These are phyloP conservation scores for Rhizomys pruinosus DNA, from an alignment of 2,113 vertebrate genomes.

Conservation along the genomic window DNA sequence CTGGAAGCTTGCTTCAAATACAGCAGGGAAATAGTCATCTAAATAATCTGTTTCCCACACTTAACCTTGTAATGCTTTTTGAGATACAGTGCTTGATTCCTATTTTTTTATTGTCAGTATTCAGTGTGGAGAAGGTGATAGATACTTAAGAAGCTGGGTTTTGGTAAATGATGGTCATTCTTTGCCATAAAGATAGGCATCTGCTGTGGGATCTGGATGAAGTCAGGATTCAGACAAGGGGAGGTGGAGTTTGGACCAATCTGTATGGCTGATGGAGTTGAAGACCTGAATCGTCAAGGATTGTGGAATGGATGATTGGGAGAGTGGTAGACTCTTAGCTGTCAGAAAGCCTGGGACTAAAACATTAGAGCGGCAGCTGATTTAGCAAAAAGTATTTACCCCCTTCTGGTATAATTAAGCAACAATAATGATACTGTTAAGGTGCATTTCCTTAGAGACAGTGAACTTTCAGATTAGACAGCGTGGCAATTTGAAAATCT, in stretches of 20 bases:
- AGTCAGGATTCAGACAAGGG: background rate
- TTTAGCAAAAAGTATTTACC: constrained; percentile 51
- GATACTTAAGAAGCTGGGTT: background rate
- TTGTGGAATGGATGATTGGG: constrained; percentile 42
- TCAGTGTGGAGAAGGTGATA: background rate
- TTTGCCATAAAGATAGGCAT: background rate
- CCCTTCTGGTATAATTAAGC: constrained; percentile 47
- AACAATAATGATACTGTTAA: constrained; percentile 48
- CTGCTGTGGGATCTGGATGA: constrained; percentile 11
- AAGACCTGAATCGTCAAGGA: constrained; percentile 46
- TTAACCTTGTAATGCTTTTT: background rate
- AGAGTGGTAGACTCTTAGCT: constrained; percentile 45
- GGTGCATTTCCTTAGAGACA: constrained; percentile 3
- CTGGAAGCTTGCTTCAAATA: background rate
- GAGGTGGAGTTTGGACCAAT: constrained; percentile 25
- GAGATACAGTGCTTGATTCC: background rate
- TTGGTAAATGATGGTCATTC: background rate
- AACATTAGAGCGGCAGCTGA: constrained; percentile 69
- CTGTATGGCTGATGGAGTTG: background rate
- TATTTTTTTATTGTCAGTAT: background rate
- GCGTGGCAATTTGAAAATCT: constrained; percentile 38
- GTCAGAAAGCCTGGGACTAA: constrained; percentile 51
- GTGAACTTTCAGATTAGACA: constrained; percentile 18
- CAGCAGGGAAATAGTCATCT: background rate
- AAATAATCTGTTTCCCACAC: background rate